Percentiles rank a stretch among this genome's conserved stretches.
Evolutionary conservation across 2,113 vertebrate genomes (phyloP).

Genomic region (Corapipo altera): DNA sequence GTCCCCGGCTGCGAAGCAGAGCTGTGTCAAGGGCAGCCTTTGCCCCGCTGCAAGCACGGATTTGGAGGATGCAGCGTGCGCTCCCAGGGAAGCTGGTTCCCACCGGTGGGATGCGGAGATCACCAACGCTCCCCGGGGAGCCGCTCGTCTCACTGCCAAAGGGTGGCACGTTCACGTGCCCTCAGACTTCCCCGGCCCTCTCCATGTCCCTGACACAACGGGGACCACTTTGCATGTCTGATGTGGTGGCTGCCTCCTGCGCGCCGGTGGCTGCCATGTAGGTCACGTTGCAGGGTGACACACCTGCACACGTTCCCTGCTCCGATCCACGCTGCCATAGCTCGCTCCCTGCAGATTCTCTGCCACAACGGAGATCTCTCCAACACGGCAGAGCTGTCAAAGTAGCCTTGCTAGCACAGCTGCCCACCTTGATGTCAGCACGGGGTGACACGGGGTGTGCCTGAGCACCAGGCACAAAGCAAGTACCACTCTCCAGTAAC

Average conservation of each 20-base stretch:
- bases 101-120: fast-evolving
- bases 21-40: not conserved
- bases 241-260: not conserved
- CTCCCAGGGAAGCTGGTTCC: not conserved
- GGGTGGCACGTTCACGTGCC: fast-evolving
- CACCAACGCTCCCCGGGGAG: fast-evolving
- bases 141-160: not conserved
- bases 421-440: not conserved
- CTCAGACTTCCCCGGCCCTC: too few relatives aligned
- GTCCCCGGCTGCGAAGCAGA: fast-evolving
- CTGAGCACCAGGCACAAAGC: fast-evolving
- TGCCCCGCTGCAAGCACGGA: not conserved
- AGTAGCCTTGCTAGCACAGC: not conserved
- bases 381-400: not conserved
- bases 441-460: not conserved
- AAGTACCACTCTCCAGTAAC: fast-evolving
- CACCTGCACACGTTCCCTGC: not conserved
- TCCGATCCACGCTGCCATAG: not conserved
- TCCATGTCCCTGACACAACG: fast-evolving
- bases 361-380: not conserved
- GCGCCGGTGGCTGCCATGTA: not conserved
- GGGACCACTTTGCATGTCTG: not conserved
- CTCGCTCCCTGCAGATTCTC: not conserved
- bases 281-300: not conserved
- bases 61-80: fast-evolving